Evolutionary conservation across 30 jellyfish, hydroid and myxozoan species (phyloP).

Genomic region (Hydractinia echinata): DNA sequence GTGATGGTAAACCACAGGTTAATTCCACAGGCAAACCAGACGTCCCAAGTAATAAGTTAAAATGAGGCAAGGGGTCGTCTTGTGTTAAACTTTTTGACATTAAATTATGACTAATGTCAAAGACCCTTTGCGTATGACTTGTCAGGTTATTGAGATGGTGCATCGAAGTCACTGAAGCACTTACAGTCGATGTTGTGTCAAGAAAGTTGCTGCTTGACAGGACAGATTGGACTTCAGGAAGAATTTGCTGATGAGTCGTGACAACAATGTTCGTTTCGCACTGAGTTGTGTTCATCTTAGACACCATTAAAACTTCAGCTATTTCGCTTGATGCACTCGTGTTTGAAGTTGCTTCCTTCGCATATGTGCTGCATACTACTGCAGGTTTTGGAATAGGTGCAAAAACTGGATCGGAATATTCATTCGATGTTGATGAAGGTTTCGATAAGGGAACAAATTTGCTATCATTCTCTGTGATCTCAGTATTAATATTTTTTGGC

Average conservation of each 20-base stretch:
- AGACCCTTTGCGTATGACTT: background rate
- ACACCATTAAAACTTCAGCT: background rate
- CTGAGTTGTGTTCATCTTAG: background rate
- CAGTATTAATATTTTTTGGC: background rate
- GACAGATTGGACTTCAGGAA: background rate
- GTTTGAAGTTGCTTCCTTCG: background rate
- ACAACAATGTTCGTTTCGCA: background rate
- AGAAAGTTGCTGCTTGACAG: background rate
- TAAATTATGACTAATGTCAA: background rate
- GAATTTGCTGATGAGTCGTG: background rate
- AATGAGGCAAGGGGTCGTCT: slow-evolving; percentile 20
- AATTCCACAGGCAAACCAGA: slow-evolving; percentile 14
- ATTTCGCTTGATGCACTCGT: background rate
- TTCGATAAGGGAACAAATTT: slow-evolving; percentile 22
- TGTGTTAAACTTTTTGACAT: background rate
- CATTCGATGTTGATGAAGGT: slow-evolving; percentile 12
- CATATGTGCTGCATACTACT: background rate
- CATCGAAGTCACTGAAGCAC: background rate
- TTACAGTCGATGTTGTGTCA: background rate
- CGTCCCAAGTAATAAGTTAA: slow-evolving; percentile 8
- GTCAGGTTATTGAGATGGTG: background rate
- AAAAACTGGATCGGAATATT: background rate
- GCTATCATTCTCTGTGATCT: background rate
- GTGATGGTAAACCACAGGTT: slow-evolving; percentile 17
- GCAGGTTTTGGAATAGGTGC: slow-evolving; percentile 23